These are phyloP conservation scores for Spheniscus humboldti DNA, from an alignment of 2,797 vertebrate genomes.

Conservation along the genomic window DNA sequence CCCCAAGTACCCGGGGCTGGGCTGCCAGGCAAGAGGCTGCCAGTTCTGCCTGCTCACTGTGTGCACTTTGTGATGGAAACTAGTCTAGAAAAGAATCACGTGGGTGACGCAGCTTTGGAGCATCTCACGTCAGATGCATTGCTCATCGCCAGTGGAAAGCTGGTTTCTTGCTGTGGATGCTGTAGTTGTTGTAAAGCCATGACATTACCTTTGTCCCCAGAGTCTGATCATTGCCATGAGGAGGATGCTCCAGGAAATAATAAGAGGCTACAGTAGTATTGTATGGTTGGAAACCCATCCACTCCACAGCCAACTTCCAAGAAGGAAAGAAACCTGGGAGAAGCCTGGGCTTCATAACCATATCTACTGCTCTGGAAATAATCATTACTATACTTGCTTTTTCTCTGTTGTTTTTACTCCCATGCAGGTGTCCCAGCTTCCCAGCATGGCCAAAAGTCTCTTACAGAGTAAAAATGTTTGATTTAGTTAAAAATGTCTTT, in stretches of 20 bases:
- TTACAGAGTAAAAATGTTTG: neutral
- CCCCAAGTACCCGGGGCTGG: fast-evolving
- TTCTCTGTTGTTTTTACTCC: neutral
- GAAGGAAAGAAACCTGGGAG: neutral
- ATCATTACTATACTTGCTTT: neutral
- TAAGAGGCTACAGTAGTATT: neutral
- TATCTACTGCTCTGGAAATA: neutral
- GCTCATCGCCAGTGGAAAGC: fast-evolving
- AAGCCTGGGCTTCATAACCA: neutral
- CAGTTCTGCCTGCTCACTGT: neutral
- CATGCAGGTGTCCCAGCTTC: neutral
- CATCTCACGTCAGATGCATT: fast-evolving
- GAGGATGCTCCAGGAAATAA: neutral
- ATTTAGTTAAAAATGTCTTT: conserved; percentile 1
- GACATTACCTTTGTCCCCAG: neutral
- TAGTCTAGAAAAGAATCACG: fast-evolving
- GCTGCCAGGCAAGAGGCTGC: neutral
- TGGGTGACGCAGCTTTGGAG: neutral
- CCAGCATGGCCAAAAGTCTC: neutral
- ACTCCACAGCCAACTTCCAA: neutral
- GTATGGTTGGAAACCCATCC: neutral
- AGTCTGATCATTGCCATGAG: neutral
- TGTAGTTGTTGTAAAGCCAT: neutral
- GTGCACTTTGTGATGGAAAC: neutral
- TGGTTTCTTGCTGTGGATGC: neutral